Conservation (phyloP, 2,797 vertebrate species). For the Pangasius sanitwongsei region DNA sequence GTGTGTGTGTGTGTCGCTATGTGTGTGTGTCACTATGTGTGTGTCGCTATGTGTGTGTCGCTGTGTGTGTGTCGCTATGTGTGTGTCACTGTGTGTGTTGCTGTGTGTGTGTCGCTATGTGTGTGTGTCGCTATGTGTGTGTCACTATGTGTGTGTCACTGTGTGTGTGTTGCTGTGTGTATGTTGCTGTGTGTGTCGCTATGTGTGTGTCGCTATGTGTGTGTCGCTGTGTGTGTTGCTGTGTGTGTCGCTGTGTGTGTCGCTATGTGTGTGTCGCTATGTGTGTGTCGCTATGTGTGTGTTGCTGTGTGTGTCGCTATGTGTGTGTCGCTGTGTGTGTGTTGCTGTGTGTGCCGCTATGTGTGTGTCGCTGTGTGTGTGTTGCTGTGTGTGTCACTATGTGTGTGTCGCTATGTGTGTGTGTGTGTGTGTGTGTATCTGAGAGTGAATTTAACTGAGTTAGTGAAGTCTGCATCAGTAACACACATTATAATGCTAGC, state of each 20-base stretch:
- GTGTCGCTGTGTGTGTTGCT: no score
- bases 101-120: background rate
- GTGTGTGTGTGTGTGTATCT: no score
- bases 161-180: no score
- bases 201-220: no score
- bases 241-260: no score
- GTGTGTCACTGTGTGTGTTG: background rate
- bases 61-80: background rate
- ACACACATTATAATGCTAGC: no score
- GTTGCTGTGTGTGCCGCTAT: background rate
- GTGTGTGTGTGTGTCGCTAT: background rate
- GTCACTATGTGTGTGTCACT: no score
- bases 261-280: background rate
- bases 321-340: background rate
- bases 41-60: background rate
- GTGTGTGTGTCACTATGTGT: background rate
- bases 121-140: background rate
- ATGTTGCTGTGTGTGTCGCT: no score
- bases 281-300: background rate
- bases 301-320: background rate
- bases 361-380: background rate
- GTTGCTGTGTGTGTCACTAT: background rate
- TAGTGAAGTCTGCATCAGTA: no score
- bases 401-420: background rate
- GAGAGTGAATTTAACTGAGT: no score